phyloP scores from a whole-genome alignment of 1,140 invertebrate genomes.

The Drosophila seguyi region DNA sequence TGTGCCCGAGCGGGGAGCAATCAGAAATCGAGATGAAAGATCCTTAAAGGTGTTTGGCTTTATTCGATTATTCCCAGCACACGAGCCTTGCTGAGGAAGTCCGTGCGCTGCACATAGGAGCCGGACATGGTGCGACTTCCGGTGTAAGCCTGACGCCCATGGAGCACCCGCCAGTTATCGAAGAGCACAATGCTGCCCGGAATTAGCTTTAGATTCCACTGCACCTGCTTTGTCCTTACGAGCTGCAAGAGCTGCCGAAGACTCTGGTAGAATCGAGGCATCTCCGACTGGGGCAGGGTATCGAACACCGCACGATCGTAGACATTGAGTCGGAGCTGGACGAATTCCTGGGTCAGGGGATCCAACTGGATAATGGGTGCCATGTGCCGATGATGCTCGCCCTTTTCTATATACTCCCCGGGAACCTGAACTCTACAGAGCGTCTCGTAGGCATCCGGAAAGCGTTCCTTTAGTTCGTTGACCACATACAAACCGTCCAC shows the following conservation, averaged over 20 bases:
- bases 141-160: constrained; percentile 89
- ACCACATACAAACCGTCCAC: constrained; percentile 90
- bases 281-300: constrained; percentile 86
- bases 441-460: constrained; percentile 87
- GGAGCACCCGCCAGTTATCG: constrained; percentile 91
- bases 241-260: constrained; percentile 87
- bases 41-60: background rate
- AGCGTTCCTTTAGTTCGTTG: constrained; percentile 85
- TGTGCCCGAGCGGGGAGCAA: background rate
- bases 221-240: constrained; percentile 86
- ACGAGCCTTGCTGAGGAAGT: constrained; percentile 87
- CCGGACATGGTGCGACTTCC: constrained; percentile 87
- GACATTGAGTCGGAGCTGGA: constrained; percentile 89
- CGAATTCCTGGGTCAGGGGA: constrained; percentile 85
- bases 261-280: constrained; percentile 88
- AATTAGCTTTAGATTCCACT: constrained; percentile 87
- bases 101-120: constrained; percentile 88
- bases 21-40: constrained; percentile 1
- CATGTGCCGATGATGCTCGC: constrained; percentile 86
- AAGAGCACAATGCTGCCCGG: constrained; percentile 90
- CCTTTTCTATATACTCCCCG: constrained; percentile 88
- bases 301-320: constrained; percentile 89
- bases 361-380: constrained; percentile 87
- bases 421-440: constrained; percentile 87
- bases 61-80: constrained; percentile 85